phyloP scores from a whole-genome alignment of 2,888 invertebrate species.

The Urechis unicinctus region DNA sequence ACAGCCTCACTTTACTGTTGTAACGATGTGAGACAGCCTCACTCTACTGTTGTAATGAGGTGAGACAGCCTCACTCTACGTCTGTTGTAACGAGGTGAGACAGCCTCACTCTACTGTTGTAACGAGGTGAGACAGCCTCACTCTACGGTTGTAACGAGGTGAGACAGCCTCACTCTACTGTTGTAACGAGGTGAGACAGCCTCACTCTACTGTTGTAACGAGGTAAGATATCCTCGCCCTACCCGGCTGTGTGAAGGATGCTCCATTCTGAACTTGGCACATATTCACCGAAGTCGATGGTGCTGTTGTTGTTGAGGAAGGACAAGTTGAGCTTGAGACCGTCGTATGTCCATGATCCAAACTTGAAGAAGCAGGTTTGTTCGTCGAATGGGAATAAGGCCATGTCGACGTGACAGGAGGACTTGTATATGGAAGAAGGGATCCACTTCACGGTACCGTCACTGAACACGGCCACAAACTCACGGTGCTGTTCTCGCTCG shows the following conservation, averaged over 20 bases:
- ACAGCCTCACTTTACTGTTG: no score
- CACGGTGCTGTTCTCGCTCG: conserved; percentile 11
- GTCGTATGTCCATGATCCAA: conserved; percentile 48
- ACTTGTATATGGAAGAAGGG: conserved; percentile 44
- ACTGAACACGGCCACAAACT: conserved; percentile 28
- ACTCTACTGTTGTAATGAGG: no score
- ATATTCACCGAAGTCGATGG: conserved; percentile 10
- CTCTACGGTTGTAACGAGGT: no score
- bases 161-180: no score
- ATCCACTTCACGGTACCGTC: conserved; percentile 35
- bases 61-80: no score
- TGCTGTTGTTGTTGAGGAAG: conserved; percentile 24
- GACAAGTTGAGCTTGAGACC: conserved; percentile 27
- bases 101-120: no score
- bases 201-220: no score
- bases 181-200: no score
- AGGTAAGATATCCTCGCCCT: neutral
- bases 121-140: no score
- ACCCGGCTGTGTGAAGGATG: neutral
- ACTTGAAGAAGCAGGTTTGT: conserved; percentile 45
- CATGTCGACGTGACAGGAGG: conserved; percentile 45
- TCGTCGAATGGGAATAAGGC: conserved; percentile 48
- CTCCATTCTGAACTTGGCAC: conserved; percentile 19
- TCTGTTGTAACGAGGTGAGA: no score
- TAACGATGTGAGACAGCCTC: no score